Base-by-base conservation (phyloP, 2,797 vertebrate genomes). In the Pipistrellus nathusii region DNA sequence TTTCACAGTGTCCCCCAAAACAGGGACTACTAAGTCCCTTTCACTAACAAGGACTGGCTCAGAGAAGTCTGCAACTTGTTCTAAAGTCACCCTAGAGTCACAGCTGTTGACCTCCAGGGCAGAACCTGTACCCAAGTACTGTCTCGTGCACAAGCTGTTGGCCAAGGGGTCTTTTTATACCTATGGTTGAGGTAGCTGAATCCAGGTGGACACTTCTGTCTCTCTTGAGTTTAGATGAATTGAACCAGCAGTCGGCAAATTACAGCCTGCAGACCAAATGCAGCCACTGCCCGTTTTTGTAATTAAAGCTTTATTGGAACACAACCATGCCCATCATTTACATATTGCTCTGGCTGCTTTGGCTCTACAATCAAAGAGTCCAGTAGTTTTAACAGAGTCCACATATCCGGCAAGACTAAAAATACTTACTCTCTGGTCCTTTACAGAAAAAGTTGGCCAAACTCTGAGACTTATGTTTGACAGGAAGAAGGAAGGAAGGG, bases 181-280 rank as follows among this genome's bases (percentile, higher is more conserved):
- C 17, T 23, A 21, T 5, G 32, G 41, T 1, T 27, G 32, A 76
- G 62, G 53, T 51, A 21, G 44, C 53, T 10, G 81, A 30, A 23
- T 10, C 30, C 0, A 20, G 12, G 62, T 9, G n/a, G 71, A 32
- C 64, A 1, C 53, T 81, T 51, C 15, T 2, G 17, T 44, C 17
- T 44, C 66, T 55, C 30, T 13, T 13, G 13, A 32, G 44, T n/a
- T 35, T 44, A 72, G 62, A 6, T 27, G 51, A 64, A 44, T 27
- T 32, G 4, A 1, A 12, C 2, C 23, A 14, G 23, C 3, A 57
- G 21, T 64, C 0, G 1, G 41, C 44, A 64, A 80, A 75, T 8
- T 18, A n/a, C 0, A 0, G 66, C 35, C 55, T 12, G 3, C 0
- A 0, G 64, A 41, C 64, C 51, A 80, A 15, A n/a, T 62, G 12